Conservation (phyloP, 2,888 invertebrate species). For the Lutraria lutraria region DNA sequence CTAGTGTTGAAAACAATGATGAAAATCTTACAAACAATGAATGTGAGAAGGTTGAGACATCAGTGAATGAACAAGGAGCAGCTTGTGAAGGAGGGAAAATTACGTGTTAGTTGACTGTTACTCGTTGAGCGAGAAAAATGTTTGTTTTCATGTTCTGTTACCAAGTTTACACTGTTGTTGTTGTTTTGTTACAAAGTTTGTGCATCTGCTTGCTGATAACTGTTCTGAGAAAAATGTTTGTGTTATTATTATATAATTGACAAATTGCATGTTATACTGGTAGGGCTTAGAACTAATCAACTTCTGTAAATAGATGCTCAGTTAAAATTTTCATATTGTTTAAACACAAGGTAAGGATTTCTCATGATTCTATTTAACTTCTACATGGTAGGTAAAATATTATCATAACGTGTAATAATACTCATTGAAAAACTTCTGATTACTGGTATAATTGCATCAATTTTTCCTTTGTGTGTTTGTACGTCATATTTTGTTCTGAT, state of each 20-base stretch:
- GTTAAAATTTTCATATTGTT: not conserved
- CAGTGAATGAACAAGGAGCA: slow-evolving; percentile 1
- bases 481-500: too few species aligned
- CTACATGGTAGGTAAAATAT: too few species aligned
- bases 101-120: slow-evolving; percentile 8
- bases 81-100: not conserved
- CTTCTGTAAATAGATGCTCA: not conserved
- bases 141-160: slow-evolving; percentile 17
- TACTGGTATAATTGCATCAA: too few species aligned
- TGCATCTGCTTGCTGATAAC: slow-evolving; percentile 2
- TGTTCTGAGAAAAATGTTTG: not conserved
- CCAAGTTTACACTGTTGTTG: not conserved
- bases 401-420: too few species aligned
- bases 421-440: too few species aligned
- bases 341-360: not conserved
- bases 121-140: not conserved
- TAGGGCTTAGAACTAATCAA: not conserved
- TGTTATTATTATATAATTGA: not conserved
- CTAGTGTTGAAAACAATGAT: not conserved
- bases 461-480: too few species aligned
- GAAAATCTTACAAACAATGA: not conserved
- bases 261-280: not conserved
- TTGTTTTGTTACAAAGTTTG: slow-evolving; percentile 2
- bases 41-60: not conserved
- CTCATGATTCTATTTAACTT: not conserved